Conservation (phyloP, 2,113 vertebrate genomes). For the Corynorhinus townsendii region DNA sequence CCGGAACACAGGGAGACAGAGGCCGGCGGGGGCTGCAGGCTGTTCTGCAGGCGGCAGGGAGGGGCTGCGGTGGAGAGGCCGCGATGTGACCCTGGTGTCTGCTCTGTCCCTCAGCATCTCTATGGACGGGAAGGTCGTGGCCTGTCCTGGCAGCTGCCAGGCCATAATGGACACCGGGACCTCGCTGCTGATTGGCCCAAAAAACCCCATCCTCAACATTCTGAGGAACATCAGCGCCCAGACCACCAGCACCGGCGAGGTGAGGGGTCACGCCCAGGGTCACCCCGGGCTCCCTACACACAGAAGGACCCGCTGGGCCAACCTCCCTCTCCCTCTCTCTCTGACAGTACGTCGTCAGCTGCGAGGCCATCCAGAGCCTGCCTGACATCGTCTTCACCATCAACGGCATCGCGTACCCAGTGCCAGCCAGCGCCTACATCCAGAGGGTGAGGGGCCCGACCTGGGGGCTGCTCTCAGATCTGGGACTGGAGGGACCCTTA, state of each 20-base stretch:
- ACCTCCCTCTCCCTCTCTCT: not conserved
- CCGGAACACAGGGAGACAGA: not conserved
- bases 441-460: conserved; percentile 43
- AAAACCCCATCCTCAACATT: conserved; percentile 61
- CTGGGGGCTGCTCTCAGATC: not conserved
- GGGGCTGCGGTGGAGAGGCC: too few species aligned
- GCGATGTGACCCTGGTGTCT: not conserved
- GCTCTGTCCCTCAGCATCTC: conserved; percentile 2
- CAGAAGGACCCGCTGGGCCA: not conserved
- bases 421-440: conserved; percentile 70
- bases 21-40: not conserved
- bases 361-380: conserved; percentile 22
- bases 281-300: too few species aligned
- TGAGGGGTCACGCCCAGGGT: too few species aligned
- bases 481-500: not conserved
- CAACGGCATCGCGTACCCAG: conserved; percentile 35
- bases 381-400: conserved; percentile 73
- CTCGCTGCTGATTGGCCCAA: conserved; percentile 77
- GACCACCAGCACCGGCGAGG: too few species aligned
- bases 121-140: not conserved
- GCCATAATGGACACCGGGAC: conserved; percentile 81
- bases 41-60: not conserved
- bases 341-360: conserved; percentile 56
- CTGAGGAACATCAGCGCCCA: conserved; percentile 43
- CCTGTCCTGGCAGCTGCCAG: conserved; percentile 36